Evolutionary conservation across 1,140 invertebrate genomes (phyloP), one percentile per base, ranked within the genome.

Genomic region (Drosophila tropicalis): DNA sequence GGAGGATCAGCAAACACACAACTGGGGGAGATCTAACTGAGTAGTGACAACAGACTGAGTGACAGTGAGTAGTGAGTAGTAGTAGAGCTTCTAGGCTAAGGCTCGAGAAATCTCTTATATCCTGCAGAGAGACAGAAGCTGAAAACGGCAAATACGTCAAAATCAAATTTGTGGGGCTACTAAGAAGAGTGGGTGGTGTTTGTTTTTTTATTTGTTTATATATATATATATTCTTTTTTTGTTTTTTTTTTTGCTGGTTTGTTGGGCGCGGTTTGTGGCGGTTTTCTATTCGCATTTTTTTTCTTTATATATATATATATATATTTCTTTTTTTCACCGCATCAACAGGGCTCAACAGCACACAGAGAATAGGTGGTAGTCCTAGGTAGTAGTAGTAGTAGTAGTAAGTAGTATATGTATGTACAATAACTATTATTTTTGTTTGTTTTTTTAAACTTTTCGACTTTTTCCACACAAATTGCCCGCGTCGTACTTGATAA

Each of bases 381-480:
- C 57, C 64, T 75, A 76, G 12, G 68, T 67, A 57, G 67, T 62
- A 64, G 58, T 76, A 76, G 66, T 79, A 71, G 62, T 73, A 76
- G 67, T 73, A 66, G 61, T 47, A 56, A 10, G 25, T 65, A 56
- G 57, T 66, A 47, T 40, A 29, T 69, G 78, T n/a, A 74, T 55
- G 78, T 73, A 76, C 73, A 76, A 76, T 73, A 51, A 12, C 12
- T 51, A 22, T 22, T 47, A 17, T 47, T 17, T 17, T 41, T 68
- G 1, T 22, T 1, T 22, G 19, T 25, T 25, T 25, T 19, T 36
- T 63, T 60, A 64, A 79, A 73, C 22, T 41, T 69, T 62, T 32
- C 55, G 74, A 91, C 91, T 91, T 91, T 91, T 91, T 91, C 89
- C 89, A 92, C 83, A 92, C 89, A 92, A 92, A 91, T 92, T 91